Evolutionary conservation across 2,113 vertebrate genomes (phyloP), one percentile per base, ranked within the genome.

Genomic region (Dascyllus trimaculatus): DNA sequence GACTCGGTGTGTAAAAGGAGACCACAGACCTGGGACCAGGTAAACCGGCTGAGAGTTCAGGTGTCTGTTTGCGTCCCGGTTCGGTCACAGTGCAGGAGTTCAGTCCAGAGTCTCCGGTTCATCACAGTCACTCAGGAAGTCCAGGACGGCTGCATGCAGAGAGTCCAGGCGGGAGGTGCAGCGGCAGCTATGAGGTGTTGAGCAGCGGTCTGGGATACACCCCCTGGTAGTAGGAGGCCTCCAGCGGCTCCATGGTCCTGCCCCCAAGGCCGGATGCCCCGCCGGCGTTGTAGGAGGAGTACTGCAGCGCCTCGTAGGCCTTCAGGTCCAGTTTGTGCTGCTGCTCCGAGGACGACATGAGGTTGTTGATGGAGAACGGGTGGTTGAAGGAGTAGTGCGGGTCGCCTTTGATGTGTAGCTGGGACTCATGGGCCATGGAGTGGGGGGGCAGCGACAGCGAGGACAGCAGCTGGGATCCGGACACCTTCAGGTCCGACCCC

Each of bases 301-400:
- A 99, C 90, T 94, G 94, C 87, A 98, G 94, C 0, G 97, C 97
- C 92, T 99, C 98, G 6, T 99, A 99, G 0, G 97, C 97, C 95
- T 98, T 99, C 93, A 98, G 96, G 95, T 99, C 98, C 96, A 99
- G 94, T 96, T 98, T 99, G 95, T 99, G 98, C 92, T 99, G 97
- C 93, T 99, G 97, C 91, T 98, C 97, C 0, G 97, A 96, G 43
- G 98, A 97, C 26, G 97, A 98, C 98, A 99, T 99, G 86, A 99
- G 95, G 92, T 99, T 99, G 94, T 99, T 98, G 94, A 99, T 99
- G 92, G 98, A 99, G 93, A 99, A 99, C 0, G 98, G 98, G 78
- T 99, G 98, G 92, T 99, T 98, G 93, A 99, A 99, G 68, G 98
- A 95, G 89, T 99, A 99, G 89, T 98, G 98, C 17, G 97, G 96